phyloP scores from a whole-genome alignment of 2,888 invertebrate species.

The Cremastobaeus sp. region DNA sequence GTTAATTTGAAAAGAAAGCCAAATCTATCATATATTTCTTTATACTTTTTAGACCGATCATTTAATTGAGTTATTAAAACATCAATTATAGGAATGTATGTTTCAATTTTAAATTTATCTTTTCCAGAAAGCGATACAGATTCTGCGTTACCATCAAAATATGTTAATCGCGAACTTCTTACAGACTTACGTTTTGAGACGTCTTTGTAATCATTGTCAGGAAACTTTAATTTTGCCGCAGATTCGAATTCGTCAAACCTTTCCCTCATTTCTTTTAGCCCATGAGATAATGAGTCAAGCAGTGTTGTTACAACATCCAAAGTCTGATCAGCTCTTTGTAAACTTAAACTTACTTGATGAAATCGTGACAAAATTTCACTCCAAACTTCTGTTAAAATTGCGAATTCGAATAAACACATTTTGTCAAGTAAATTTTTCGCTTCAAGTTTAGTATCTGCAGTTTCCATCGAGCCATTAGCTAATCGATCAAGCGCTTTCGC shows the following conservation, averaged over 20 bases:
- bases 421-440: neutral
- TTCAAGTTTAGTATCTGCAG: neutral
- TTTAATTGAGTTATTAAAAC: conserved; percentile 3
- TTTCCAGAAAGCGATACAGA: too few species aligned
- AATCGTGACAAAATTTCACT: conserved; percentile 15
- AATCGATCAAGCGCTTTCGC: neutral
- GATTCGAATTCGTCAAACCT: neutral
- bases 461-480: neutral
- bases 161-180: too few species aligned
- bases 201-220: neutral
- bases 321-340: conserved; percentile 12
- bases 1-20: conserved; percentile 2
- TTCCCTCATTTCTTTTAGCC: conserved; percentile 3
- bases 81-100: too few species aligned
- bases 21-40: neutral
- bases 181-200: neutral
- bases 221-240: neutral
- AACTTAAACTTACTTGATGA: neutral
- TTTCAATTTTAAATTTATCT: too few species aligned
- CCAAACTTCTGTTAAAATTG: conserved; percentile 12
- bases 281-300: conserved; percentile 7
- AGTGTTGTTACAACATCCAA: conserved; percentile 4
- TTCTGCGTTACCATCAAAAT: conserved; percentile 8
- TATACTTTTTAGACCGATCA: conserved; percentile 1
- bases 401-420: conserved; percentile 9